phyloP scores from a whole-genome alignment of 2,888 invertebrate species.

The Anoplius nigerrimus region DNA sequence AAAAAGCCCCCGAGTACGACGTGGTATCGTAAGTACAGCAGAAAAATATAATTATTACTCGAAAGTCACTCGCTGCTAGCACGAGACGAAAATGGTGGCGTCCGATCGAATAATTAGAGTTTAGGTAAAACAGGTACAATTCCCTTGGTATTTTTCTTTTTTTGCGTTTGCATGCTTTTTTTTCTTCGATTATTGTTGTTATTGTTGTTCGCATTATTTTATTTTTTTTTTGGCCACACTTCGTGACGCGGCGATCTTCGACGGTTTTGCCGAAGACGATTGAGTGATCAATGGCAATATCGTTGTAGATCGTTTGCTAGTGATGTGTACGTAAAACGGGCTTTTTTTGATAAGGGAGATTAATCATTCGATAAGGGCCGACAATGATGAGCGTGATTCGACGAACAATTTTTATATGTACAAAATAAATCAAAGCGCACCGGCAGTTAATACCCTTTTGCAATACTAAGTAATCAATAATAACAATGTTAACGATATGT shows the following conservation, averaged over 20 bases:
- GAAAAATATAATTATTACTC: slow-evolving; percentile 38
- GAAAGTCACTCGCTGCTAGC: not conserved
- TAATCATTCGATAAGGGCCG: not conserved
- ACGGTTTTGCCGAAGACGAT: not conserved
- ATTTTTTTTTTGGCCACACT: not conserved
- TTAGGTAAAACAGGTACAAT: not conserved
- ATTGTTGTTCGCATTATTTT: not conserved
- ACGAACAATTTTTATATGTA: slow-evolving; percentile 13
- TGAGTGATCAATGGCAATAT: slow-evolving; percentile 9
- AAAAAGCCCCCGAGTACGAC: slow-evolving; percentile 16
- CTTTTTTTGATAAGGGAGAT: too few relatives aligned
- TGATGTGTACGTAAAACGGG: too few relatives aligned
- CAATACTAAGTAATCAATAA: slow-evolving; percentile 65
- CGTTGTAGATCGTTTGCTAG: too few relatives aligned
- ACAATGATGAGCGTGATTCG: slow-evolving; percentile 1
- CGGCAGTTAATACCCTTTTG: slow-evolving; percentile 63
- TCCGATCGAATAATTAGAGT: slow-evolving; percentile 21
- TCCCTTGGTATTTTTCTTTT: not conserved
- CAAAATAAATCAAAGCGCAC: slow-evolving; percentile 67
- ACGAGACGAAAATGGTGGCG: slow-evolving; percentile 25
- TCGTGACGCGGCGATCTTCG: not conserved
- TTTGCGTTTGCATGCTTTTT: not conserved
- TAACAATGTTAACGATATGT: slow-evolving; percentile 72
- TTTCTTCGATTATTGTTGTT: not conserved
- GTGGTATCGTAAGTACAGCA: slow-evolving; percentile 15